phyloP scores from a whole-genome alignment of 2,888 invertebrate genomes.

The Philonicus albiceps region DNA sequence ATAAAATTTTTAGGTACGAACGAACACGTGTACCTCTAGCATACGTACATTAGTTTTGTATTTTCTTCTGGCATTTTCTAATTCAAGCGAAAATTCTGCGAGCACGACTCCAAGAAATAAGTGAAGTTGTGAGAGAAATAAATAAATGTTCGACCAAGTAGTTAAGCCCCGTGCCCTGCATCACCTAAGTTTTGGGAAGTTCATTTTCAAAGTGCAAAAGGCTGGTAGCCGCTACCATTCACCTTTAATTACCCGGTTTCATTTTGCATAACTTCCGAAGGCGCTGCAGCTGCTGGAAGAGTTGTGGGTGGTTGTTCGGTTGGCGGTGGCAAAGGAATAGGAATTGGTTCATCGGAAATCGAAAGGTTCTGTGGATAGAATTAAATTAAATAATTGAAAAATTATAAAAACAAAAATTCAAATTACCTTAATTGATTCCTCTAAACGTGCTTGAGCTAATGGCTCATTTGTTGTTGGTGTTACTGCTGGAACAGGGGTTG shows the following conservation, averaged over 20 bases:
- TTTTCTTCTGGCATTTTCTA: not conserved
- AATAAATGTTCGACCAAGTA: not conserved
- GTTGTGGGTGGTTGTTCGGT: not conserved
- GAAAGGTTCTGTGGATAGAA: not conserved
- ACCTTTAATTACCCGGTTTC: constrained; percentile 15
- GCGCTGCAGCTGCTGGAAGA: not conserved
- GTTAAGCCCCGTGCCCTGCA: not conserved
- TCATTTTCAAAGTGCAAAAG: not conserved
- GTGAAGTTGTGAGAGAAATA: not conserved
- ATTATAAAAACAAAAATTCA: not conserved
- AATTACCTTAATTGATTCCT: constrained; percentile 22
- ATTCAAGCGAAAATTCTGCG: constrained; percentile 8
- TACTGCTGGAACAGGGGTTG: not conserved
- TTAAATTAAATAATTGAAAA: not conserved
- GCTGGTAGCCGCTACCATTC: not conserved
- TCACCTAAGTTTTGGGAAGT: not conserved
- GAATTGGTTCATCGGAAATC: not conserved
- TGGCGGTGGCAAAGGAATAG: not conserved
- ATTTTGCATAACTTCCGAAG: not conserved
- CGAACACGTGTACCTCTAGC: not conserved
- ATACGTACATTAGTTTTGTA: not conserved
- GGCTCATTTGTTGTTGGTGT: not conserved
- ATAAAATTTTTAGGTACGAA: not conserved
- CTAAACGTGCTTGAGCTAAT: not conserved
- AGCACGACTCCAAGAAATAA: not conserved